A percentile compares a stretch with the other conserved stretches of the same genome.
phyloP scores from a whole-genome alignment of 2,888 invertebrate genomes.

The Stegana nigrithorax region DNA sequence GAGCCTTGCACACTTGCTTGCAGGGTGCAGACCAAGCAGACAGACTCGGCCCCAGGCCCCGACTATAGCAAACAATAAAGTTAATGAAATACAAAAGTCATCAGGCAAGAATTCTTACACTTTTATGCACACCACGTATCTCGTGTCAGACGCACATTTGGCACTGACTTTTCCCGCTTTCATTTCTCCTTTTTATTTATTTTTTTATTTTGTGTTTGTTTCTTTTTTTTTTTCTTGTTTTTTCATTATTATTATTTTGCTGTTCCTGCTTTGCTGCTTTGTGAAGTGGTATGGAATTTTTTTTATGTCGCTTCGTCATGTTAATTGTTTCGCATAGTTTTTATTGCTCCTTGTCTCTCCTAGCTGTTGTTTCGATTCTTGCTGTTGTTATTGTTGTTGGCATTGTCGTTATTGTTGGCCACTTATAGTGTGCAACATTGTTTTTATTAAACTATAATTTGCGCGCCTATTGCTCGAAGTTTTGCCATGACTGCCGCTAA shows the following conservation, averaged over 20 bases:
- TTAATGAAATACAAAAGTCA: constrained; percentile 15
- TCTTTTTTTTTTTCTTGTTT: not conserved
- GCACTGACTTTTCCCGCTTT: not conserved
- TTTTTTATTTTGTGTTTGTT: not conserved
- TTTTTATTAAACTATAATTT: constrained; percentile 51
- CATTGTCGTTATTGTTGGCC: constrained; percentile 19
- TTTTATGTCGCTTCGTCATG: constrained; percentile 59
- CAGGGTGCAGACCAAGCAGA: too few species aligned
- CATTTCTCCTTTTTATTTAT: not conserved
- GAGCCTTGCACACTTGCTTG: too few species aligned
- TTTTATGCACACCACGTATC: not conserved
- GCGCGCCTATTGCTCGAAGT: constrained; percentile 48
- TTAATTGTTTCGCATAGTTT: constrained; percentile 51
- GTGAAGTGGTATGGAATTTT: constrained; percentile 40
- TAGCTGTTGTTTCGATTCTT: constrained; percentile 23
- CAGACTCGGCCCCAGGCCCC: too few species aligned
- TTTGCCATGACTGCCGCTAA: constrained; percentile 18
- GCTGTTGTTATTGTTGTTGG: constrained; percentile 25
- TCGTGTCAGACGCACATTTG: constrained; percentile 9
- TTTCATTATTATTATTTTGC: not conserved
- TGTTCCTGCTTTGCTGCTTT: constrained; percentile 6
- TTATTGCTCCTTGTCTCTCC: not conserved
- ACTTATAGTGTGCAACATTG: too few species aligned
- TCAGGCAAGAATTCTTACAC: not conserved
- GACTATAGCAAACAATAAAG: constrained; percentile 15